These are phyloP conservation scores for Phoxinus dragarum DNA, from an alignment of 2,797 vertebrate species.

Conservation along the genomic window DNA sequence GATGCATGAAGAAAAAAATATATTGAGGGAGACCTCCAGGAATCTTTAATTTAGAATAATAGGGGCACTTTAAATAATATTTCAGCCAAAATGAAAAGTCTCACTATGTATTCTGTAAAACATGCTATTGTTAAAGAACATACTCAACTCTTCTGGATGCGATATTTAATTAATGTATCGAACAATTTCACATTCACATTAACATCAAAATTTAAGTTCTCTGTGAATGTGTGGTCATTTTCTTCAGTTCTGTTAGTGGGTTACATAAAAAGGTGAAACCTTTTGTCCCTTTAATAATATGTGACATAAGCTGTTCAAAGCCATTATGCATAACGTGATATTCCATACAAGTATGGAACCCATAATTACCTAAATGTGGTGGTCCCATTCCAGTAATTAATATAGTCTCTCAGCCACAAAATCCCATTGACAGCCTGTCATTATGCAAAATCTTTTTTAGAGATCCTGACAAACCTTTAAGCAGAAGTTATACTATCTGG, in stretches of 20 bases:
- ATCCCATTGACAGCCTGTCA: constrained; percentile 51
- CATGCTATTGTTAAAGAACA: not conserved
- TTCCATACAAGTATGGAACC: constrained; percentile 48
- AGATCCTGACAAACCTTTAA: not conserved
- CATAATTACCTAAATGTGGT: constrained; percentile 52
- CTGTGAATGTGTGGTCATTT: not conserved
- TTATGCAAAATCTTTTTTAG: not conserved
- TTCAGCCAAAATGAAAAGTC: not conserved
- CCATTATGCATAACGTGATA: constrained; percentile 38
- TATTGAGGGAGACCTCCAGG: too few species aligned
- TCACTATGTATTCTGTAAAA: not conserved
- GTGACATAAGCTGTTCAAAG: constrained; percentile 29
- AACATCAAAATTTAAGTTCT: not conserved
- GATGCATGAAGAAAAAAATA: too few species aligned
- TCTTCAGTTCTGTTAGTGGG: constrained; percentile 23
- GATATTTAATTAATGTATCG: constrained; percentile 1
- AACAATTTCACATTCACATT: not conserved
- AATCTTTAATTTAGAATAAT: too few species aligned
- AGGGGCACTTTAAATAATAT: too few species aligned
- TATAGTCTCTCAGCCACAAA: constrained; percentile 52
- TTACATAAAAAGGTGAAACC: constrained; percentile 42
- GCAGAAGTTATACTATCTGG: not conserved
- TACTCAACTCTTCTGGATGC: not conserved
- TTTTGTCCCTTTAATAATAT: constrained; percentile 35
- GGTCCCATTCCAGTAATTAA: constrained; percentile 42